These are phyloP conservation scores for Diachasmimorpha longicaudata DNA, from an alignment of 1,140 invertebrate species.

Conservation along the genomic window DNA sequence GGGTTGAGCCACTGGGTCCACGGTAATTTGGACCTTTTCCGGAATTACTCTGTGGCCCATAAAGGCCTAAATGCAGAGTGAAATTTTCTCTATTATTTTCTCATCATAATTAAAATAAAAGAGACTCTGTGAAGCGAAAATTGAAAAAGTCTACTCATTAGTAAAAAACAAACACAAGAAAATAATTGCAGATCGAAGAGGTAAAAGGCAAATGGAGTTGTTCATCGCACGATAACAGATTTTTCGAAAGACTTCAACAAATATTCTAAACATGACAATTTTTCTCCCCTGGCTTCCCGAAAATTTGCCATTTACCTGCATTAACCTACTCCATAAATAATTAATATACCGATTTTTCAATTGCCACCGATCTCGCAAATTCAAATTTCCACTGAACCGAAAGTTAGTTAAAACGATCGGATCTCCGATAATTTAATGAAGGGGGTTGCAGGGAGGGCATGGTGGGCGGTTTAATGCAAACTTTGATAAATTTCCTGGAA, in stretches of 20 bases:
- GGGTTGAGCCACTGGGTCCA: slow-evolving; percentile 22
- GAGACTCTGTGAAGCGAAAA: background rate
- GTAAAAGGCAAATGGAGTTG: too few relatives aligned
- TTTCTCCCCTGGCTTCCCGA: too few relatives aligned
- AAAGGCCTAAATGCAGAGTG: slow-evolving; percentile 48
- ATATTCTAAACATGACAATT: too few relatives aligned
- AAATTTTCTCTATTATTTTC: slow-evolving; percentile 46
- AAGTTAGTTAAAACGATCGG: slow-evolving; percentile 2
- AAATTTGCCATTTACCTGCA: too few relatives aligned
- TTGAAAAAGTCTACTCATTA: background rate
- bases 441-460: background rate
- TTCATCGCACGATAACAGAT: too few relatives aligned
- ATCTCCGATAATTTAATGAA: background rate
- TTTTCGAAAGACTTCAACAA: too few relatives aligned
- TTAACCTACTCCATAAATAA: background rate
- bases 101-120: slow-evolving; percentile 42
- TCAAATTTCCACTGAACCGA: background rate
- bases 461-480: background rate
- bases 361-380: background rate
- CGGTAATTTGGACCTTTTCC: slow-evolving; percentile 46
- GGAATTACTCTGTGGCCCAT: slow-evolving; percentile 41
- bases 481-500: slow-evolving; percentile 3
- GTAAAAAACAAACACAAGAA: too few relatives aligned
- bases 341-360: background rate
- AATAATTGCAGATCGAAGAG: too few relatives aligned